These are phyloP conservation scores for Helostoma temminkii DNA, from an alignment of 2,797 vertebrate species.

Conservation along the genomic window DNA sequence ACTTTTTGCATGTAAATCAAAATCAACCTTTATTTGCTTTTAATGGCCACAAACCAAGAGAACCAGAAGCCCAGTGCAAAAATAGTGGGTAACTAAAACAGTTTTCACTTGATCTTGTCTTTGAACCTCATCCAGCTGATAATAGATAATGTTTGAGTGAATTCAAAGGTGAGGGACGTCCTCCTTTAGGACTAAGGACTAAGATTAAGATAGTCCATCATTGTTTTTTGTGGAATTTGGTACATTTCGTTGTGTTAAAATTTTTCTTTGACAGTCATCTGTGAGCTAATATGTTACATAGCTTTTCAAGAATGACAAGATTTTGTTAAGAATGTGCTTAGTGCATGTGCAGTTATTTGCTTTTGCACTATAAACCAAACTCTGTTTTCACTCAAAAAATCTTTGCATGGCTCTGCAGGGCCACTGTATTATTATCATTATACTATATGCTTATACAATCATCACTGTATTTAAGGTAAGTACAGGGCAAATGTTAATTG, in stretches of 20 bases:
- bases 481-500: conserved; percentile 49
- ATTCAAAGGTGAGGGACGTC: too few species aligned
- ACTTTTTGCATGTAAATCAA: conserved; percentile 65
- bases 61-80: conserved; percentile 44
- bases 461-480: conserved; percentile 63
- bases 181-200: too few species aligned
- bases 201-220: too few species aligned
- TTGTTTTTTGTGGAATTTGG: too few species aligned
- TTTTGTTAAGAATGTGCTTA: conserved; percentile 32
- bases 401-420: conserved; percentile 50
- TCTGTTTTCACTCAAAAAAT: conserved; percentile 40
- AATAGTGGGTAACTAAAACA: conserved; percentile 40
- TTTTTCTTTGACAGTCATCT: conserved; percentile 31
- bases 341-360: conserved; percentile 31
- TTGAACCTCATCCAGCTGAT: conserved; percentile 13
- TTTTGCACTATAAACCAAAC: conserved; percentile 39
- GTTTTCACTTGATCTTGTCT: conserved; percentile 33
- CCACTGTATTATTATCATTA: conserved; percentile 57
- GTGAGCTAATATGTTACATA: conserved; percentile 19
- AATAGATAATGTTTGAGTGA: conserved; percentile 16
- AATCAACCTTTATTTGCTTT: conserved; percentile 59
- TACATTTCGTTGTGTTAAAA: conserved; percentile 32
- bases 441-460: conserved; percentile 65
- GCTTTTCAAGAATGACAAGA: conserved; percentile 21
- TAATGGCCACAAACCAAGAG: conserved; percentile 6